Percentiles rank a stretch among this genome's conserved stretches.
These are phyloP conservation scores for Perca flavescens DNA, from an alignment of 2,113 vertebrate genomes.

Conservation along the genomic window DNA sequence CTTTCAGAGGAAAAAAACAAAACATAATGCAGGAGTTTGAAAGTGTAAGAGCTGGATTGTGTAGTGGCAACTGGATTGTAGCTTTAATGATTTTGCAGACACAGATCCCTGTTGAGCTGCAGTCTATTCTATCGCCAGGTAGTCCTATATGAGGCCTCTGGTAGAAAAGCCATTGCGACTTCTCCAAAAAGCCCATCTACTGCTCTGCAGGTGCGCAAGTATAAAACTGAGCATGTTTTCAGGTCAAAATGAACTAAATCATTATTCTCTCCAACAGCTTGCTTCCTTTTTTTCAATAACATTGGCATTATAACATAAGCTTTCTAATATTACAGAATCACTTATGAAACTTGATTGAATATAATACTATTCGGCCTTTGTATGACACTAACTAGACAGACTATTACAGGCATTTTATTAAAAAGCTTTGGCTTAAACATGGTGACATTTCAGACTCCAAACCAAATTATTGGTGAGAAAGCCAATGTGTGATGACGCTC, in stretches of 20 bases:
- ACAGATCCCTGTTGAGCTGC: conserved; percentile 67
- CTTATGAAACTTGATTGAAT: conserved; percentile 7
- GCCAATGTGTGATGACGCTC: background rate
- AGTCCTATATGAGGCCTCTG: conserved; percentile 60
- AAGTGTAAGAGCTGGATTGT: conserved; percentile 30
- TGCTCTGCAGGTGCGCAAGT: conserved; percentile 64
- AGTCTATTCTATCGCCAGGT: conserved; percentile 66
- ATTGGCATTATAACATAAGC: background rate
- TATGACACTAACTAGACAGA: conserved; percentile 18
- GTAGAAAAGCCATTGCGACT: conserved; percentile 57
- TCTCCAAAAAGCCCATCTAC: conserved; percentile 73
- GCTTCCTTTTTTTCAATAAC: background rate
- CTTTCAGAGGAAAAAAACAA: conserved; percentile 19
- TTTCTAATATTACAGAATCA: conserved; percentile 17
- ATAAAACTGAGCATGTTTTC: conserved; percentile 51
- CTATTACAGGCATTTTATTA: conserved; percentile 5
- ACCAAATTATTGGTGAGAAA: background rate
- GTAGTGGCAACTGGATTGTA: conserved; percentile 57
- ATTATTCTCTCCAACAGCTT: conserved; percentile 15
- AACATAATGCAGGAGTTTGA: conserved; percentile 20
- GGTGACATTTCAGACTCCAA: conserved; percentile 23
- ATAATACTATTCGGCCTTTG: background rate
- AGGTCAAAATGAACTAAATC: conserved; percentile 67
- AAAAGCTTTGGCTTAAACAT: conserved; percentile 6
- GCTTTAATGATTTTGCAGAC: conserved; percentile 68